Evolutionary conservation across 2,113 vertebrate genomes (phyloP), one percentile per base, ranked within the genome.

Genomic region (Hydrochoerus hydrochaeris): DNA sequence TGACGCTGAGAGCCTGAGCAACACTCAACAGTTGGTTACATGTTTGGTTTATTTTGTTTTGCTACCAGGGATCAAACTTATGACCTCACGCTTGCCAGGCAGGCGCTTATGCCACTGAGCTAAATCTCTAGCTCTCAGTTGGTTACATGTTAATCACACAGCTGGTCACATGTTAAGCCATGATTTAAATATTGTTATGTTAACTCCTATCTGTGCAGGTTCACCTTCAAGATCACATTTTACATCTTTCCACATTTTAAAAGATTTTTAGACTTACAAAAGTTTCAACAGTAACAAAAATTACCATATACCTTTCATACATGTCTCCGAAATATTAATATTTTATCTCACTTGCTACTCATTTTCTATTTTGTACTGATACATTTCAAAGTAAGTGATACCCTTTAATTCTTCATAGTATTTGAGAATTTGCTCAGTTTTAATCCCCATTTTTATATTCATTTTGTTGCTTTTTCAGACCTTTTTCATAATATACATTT

Each of bases 181-280:
- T 22, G 17, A 88, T 62, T 75, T 71, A 88, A 92, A 46, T 71
- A 63, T 52, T 26, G 28, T 44, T 62, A 16, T 13, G 28, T n/a
- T 3, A 82, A 28, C 24, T 89, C 10, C 28, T 62, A n/a, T 32
- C 28, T 17, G 44, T 10, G 17, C 0, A 67, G 58, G 38, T 91
- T 78, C 7, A 82, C 11, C 22, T 38, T 32, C 9, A 75, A 57
- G 26, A 73, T n/a, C 28, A 95, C 4, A 62, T 60, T 73, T 81
- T 16, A 28, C 28, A 88, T 85, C 28, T 78, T 71, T 88, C n/a
- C 80, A 77, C 83, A 77, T 46, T 96, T 90, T 62, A 35, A 69
- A 63, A 58, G 54, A 24, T 22, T 77, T 75, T 62, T n/a, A 32
- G 19, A 77, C 12, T 75, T 90, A 82, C 0, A 86, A 26, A 93